A percentile compares a stretch with the other conserved stretches of the same genome.
Conservation (phyloP, 1,140 invertebrate genomes). For the Ladona fulva region DNA sequence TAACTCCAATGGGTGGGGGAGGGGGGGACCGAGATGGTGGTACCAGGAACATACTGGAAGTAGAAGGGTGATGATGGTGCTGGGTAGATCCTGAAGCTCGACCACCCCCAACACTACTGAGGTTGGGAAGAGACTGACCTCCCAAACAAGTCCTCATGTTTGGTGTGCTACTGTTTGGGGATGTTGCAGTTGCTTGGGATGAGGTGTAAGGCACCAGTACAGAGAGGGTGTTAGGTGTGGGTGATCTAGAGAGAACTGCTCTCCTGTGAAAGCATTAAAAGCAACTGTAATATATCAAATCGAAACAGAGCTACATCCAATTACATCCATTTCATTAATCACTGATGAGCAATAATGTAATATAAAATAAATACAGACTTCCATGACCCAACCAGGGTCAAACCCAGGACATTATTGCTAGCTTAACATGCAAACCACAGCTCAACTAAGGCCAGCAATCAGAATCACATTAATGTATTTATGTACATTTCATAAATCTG, state of each 20-base stretch:
- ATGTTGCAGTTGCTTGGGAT: neutral
- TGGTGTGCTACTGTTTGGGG: neutral
- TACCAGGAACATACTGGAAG: neutral
- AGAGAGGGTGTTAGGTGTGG: neutral
- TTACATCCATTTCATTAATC: too few species aligned
- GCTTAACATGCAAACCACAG: too few species aligned
- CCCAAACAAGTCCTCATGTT: neutral
- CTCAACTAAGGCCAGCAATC: too few species aligned
- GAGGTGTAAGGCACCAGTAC: neutral
- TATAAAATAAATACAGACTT: too few species aligned
- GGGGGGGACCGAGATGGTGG: neutral
- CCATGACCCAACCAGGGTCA: too few species aligned
- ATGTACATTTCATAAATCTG: too few species aligned
- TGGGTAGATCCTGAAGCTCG: neutral
- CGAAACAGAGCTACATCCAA: too few species aligned
- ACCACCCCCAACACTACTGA: neutral
- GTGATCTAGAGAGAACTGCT: neutral
- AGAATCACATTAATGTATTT: too few species aligned
- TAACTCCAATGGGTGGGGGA: neutral
- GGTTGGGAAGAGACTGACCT: neutral
- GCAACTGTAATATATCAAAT: too few species aligned
- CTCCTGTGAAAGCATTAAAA: neutral
- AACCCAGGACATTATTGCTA: too few species aligned
- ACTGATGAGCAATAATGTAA: too few species aligned
- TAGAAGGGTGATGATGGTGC: neutral